A percentile compares a stretch with the other conserved stretches of the same genome.
Conservation (phyloP, 35 echinoderm and acorn worm species). For the Heliocidaris tuberculata region DNA sequence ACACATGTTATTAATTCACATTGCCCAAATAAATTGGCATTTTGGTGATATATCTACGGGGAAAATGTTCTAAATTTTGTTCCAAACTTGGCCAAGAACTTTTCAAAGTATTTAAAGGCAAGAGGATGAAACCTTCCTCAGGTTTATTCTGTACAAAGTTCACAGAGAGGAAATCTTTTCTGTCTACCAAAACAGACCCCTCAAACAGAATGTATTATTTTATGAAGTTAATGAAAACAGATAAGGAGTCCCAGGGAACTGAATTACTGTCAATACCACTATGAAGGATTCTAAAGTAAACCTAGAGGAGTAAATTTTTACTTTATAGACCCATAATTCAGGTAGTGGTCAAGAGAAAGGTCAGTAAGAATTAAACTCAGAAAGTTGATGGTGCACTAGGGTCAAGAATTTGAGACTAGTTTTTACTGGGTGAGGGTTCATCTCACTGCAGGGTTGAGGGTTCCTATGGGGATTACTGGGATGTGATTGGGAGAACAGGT, state of each 20-base stretch:
- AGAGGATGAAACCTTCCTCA: background rate
- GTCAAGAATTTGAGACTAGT: background rate
- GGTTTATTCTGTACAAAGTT: conserved; percentile 11
- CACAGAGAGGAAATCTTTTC: background rate
- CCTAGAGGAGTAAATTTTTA: too few species aligned
- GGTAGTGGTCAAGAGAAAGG: too few species aligned
- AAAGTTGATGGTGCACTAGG: background rate
- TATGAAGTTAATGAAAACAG: background rate
- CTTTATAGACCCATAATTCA: too few species aligned
- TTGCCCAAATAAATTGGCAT: too few species aligned
- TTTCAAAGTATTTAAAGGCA: background rate
- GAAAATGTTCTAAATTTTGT: background rate
- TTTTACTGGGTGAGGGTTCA: conserved; percentile 2
- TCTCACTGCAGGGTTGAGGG: background rate
- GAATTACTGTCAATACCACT: too few species aligned
- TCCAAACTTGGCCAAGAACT: background rate
- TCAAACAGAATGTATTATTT: background rate
- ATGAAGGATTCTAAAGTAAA: too few species aligned
- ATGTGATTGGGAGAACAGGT: conserved; percentile 24
- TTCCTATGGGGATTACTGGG: background rate
- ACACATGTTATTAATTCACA: too few species aligned
- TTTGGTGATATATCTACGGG: too few species aligned
- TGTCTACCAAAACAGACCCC: background rate
- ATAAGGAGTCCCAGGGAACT: background rate
- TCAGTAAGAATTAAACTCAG: too few species aligned